Conservation (phyloP, 2,888 invertebrate species). For the Aspidapion aeneum region DNA sequence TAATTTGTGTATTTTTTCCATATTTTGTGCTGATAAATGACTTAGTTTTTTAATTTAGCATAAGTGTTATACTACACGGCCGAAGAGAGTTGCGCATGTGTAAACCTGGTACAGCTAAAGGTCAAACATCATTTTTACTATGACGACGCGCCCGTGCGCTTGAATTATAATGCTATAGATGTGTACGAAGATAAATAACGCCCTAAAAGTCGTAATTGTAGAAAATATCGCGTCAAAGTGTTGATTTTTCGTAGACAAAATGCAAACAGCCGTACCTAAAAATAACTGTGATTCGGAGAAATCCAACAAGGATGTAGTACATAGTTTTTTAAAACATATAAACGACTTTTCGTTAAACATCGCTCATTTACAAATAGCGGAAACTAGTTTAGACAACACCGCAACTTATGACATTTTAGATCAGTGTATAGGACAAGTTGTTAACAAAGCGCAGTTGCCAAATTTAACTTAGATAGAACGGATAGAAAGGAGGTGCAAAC, state of each 20-base stretch:
- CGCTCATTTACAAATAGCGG: conserved; percentile 59
- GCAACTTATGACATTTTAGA: conserved; percentile 48
- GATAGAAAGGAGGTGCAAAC: conserved; percentile 45
- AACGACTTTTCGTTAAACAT: conserved; percentile 58
- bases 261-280: conserved; percentile 38
- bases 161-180: too few relatives aligned
- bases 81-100: conserved; percentile 84
- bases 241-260: conserved; percentile 57
- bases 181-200: too few relatives aligned
- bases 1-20: not conserved
- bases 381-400: conserved; percentile 49
- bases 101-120: conserved; percentile 87
- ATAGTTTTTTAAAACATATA: conserved; percentile 39
- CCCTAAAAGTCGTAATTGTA: too few relatives aligned
- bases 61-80: too few relatives aligned
- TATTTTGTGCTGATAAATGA: too few relatives aligned
- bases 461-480: conserved; percentile 61
- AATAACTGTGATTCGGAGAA: conserved; percentile 54
- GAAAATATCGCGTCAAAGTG: conserved; percentile 60
- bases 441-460: conserved; percentile 52
- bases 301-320: conserved; percentile 37
- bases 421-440: conserved; percentile 59
- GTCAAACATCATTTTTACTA: conserved; percentile 71
- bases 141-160: conserved; percentile 67
- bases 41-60: too few relatives aligned